These are phyloP conservation scores for Salvator merianae DNA, from an alignment of 2,113 vertebrate genomes.

Conservation along the genomic window DNA sequence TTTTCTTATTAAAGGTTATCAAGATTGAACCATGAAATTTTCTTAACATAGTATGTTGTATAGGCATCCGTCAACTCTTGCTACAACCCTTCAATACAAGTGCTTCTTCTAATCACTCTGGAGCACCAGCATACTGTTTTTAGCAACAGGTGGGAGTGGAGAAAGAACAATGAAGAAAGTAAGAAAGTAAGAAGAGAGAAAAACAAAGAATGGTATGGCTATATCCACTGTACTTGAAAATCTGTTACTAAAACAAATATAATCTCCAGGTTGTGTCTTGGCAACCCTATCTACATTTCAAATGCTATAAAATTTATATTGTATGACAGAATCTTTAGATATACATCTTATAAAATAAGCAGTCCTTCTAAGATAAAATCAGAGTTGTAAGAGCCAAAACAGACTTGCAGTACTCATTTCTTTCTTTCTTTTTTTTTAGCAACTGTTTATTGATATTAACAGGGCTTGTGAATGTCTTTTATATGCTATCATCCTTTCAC, in stretches of 20 bases:
- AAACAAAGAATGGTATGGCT: not conserved
- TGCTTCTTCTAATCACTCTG: not conserved
- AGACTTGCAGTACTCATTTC: not conserved
- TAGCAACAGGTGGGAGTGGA: not conserved
- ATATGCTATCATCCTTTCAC: not conserved
- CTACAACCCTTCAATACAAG: too few relatives aligned
- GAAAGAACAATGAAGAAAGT: not conserved
- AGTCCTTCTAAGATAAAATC: conserved; percentile 2
- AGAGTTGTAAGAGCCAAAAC: conserved; percentile 7
- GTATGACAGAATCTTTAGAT: not conserved
- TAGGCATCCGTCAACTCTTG: too few relatives aligned
- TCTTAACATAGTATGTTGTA: too few relatives aligned
- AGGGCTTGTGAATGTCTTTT: not conserved
- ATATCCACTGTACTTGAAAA: not conserved
- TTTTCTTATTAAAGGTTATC: too few relatives aligned
- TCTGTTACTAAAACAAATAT: not conserved
- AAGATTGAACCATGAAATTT: too few relatives aligned
- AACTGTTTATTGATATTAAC: not conserved
- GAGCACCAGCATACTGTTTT: not conserved
- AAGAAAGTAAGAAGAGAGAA: not conserved
- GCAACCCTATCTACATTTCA: not conserved
- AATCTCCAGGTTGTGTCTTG: conserved; percentile 4
- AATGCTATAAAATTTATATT: conserved; percentile 11
- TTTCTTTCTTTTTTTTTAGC: not conserved
- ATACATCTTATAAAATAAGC: conserved; percentile 13